These are phyloP conservation scores for Argyresthia goedartella DNA, from an alignment of 2,888 invertebrate genomes.

Conservation along the genomic window DNA sequence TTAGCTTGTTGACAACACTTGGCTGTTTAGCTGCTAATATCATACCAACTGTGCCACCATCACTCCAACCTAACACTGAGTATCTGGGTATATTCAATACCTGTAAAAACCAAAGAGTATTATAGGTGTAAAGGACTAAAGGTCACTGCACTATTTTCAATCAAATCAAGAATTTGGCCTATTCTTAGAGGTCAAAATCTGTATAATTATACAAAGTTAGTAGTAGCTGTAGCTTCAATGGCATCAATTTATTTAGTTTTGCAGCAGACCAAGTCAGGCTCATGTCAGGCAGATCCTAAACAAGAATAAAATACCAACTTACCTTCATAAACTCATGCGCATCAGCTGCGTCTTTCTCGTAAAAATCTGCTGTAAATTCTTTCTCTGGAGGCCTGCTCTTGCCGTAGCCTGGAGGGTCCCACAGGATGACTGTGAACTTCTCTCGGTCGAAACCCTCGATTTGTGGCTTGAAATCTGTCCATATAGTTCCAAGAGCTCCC, in stretches of 20 bases:
- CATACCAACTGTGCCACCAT: constrained; percentile 85
- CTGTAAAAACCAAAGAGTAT: constrained; percentile 27
- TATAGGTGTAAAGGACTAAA: neutral
- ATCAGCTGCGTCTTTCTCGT: constrained; percentile 78
- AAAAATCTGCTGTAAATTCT: constrained; percentile 78
- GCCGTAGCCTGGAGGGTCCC: constrained; percentile 93
- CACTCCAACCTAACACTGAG: constrained; percentile 91
- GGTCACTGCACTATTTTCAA: neutral
- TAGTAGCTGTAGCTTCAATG: too few species aligned
- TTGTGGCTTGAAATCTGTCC: constrained; percentile 87
- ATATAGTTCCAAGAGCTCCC: constrained; percentile 84
- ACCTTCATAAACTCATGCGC: constrained; percentile 81
- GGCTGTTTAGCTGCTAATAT: constrained; percentile 82
- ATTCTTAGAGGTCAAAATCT: too few species aligned
- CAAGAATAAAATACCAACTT: constrained; percentile 1
- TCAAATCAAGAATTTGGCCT: too few species aligned
- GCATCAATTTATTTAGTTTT: too few species aligned
- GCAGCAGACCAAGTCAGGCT: too few species aligned
- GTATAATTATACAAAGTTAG: too few species aligned
- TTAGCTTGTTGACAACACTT: constrained; percentile 75
- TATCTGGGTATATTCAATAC: constrained; percentile 75
- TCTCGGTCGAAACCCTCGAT: constrained; percentile 74
- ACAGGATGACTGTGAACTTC: constrained; percentile 76
- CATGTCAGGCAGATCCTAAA: too few species aligned
- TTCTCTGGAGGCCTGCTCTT: constrained; percentile 83